Evolutionary conservation across 2,797 vertebrate species (phyloP).

Genomic region (Acanthopagrus latus): DNA sequence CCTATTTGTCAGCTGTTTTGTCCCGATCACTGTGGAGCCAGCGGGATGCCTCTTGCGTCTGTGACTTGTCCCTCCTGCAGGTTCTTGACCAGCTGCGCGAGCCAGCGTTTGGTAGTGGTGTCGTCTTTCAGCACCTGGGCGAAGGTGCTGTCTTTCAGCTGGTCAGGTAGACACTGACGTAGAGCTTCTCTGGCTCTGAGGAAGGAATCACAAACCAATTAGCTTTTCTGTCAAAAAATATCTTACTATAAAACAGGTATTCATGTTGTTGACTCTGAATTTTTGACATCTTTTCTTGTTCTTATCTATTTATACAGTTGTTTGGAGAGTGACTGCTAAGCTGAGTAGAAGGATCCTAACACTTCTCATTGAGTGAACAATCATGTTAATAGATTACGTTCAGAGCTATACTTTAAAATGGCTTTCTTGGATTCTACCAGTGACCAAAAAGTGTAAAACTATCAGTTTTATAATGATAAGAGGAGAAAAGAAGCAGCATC

Average conservation of each 20-base stretch:
- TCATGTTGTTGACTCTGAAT: too few relatives aligned
- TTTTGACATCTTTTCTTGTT: too few relatives aligned
- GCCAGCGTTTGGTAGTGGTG: constrained; percentile 99
- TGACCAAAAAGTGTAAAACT: not conserved
- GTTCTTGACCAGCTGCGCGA: constrained; percentile 98
- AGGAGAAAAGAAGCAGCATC: not conserved
- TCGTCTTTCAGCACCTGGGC: constrained; percentile 98
- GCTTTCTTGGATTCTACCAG: not conserved
- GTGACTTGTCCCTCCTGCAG: constrained; percentile 98
- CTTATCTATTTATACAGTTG: too few relatives aligned
- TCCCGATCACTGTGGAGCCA: constrained; percentile 89
- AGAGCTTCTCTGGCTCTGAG: constrained; percentile 96
- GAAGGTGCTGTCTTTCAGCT: constrained; percentile 98
- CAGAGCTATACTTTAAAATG: not conserved
- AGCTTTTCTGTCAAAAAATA: not conserved
- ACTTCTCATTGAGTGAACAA: not conserved
- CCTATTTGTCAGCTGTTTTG: constrained; percentile 18
- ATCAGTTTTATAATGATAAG: not conserved
- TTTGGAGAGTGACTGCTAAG: not conserved
- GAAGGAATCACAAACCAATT: not conserved
- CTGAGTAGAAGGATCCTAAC: too few relatives aligned
- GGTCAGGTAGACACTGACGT: constrained; percentile 98
- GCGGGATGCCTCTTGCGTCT: constrained; percentile 94
- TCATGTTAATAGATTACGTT: not conserved
- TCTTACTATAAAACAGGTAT: not conserved